Conservation (phyloP, 2,797 vertebrate species). For the Cyprinella venusta region DNA sequence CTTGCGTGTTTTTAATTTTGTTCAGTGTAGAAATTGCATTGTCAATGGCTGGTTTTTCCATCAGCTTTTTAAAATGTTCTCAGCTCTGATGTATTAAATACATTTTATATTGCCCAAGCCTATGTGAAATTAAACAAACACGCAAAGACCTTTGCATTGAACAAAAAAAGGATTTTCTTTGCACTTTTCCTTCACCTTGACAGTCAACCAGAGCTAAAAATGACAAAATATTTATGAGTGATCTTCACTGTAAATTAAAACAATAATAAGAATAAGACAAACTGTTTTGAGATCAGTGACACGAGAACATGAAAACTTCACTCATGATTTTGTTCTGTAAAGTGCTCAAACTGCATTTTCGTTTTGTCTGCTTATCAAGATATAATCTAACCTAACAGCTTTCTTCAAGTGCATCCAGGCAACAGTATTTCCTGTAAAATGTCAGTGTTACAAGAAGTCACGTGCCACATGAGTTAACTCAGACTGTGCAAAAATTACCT, state of each 20-base stretch:
- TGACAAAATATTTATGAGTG: not conserved
- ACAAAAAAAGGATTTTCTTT: not conserved
- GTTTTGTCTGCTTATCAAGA: not conserved
- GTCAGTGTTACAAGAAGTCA: not conserved
- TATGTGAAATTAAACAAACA: not conserved
- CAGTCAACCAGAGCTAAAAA: not conserved
- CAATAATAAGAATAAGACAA: not conserved
- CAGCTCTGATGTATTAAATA: not conserved
- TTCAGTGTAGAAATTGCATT: not conserved
- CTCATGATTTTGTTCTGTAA: not conserved
- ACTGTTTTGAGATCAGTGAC: not conserved
- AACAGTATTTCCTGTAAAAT: slow-evolving; percentile 18
- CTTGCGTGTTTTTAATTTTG: not conserved
- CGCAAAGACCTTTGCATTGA: not conserved
- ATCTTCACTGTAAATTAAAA: not conserved
- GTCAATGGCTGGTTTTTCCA: not conserved
- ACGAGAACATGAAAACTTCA: not conserved
- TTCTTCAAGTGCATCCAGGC: not conserved
- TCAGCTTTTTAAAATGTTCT: not conserved
- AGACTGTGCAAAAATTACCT: not conserved
- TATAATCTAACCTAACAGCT: not conserved
- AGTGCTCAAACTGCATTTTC: not conserved
- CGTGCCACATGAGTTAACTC: not conserved
- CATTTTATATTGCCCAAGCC: not conserved
- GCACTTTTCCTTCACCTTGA: not conserved